Evolutionary conservation across 2,888 invertebrate genomes (phyloP).

Genomic region (Ophion costatus): DNA sequence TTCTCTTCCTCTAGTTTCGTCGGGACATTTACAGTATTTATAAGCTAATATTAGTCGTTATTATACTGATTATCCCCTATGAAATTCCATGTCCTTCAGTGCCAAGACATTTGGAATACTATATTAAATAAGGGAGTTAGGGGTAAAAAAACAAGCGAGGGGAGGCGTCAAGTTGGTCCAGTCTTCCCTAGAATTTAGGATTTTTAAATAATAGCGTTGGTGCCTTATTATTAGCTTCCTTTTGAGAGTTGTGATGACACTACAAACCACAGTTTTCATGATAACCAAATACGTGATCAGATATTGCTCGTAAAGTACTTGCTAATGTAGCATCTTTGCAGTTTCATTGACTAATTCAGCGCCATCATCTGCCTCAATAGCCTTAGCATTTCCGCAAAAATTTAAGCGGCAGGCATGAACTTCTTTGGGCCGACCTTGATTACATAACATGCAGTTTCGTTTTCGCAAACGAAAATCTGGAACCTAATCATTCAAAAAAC

Average conservation of each 20-base stretch:
- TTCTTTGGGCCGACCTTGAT: constrained; percentile 11
- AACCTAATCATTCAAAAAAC: constrained; percentile 32
- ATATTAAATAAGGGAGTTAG: too few species aligned
- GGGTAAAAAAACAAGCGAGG: too few species aligned
- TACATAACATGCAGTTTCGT: constrained; percentile 17
- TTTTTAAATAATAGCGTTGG: not conserved
- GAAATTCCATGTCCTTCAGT: too few species aligned
- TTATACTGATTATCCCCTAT: too few species aligned
- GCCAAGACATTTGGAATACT: too few species aligned
- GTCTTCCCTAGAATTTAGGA: not conserved
- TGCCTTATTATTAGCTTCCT: not conserved
- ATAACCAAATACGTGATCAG: constrained; percentile 10
- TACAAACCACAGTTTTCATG: constrained; percentile 12
- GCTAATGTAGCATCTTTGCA: not conserved
- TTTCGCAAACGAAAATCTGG: constrained; percentile 41
- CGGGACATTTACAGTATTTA: too few species aligned
- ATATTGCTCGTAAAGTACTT: constrained; percentile 7
- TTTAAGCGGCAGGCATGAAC: not conserved
- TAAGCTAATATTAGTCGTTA: too few species aligned
- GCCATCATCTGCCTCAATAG: not conserved
- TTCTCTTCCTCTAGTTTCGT: too few species aligned
- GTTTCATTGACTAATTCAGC: not conserved
- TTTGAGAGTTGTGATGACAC: not conserved
- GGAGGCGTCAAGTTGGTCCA: too few species aligned
- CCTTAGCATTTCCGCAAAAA: not conserved